phyloP scores from a whole-genome alignment of 2,888 invertebrate genomes.

The Crioceris asparagi region DNA sequence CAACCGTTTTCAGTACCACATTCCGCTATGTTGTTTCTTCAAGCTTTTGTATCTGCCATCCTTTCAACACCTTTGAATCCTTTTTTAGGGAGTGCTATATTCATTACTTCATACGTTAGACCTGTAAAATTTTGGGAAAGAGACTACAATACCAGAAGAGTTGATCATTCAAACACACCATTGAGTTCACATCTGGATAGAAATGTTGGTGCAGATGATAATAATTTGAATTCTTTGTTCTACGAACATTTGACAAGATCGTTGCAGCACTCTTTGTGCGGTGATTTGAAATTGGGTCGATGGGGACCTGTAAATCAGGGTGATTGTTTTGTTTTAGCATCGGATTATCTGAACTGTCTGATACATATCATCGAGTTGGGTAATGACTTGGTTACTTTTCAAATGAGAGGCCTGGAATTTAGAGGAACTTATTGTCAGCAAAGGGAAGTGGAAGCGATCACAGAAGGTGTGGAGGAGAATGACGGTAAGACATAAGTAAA shows the following conservation, averaged over 20 bases:
- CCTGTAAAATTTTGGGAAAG: conserved; percentile 99
- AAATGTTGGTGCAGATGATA: conserved; percentile 88
- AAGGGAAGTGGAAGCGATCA: conserved; percentile 95
- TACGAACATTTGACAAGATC: conserved; percentile 97
- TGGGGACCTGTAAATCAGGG: conserved; percentile 97
- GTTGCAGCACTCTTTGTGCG: conserved; percentile 89
- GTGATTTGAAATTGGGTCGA: conserved; percentile 73
- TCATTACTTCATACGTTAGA: conserved; percentile 96
- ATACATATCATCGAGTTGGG: conserved; percentile 97
- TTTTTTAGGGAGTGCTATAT: conserved; percentile 94
- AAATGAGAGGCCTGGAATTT: conserved; percentile 94
- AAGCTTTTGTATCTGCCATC: conserved; percentile 85
- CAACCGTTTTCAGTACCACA: conserved; percentile 99
- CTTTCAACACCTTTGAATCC: conserved; percentile 95
- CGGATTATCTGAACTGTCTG: conserved; percentile 94
- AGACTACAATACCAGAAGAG: conserved; percentile 93
- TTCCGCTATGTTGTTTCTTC: conserved; percentile 94
- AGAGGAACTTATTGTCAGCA: conserved; percentile 99
- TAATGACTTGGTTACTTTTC: conserved; percentile 96
- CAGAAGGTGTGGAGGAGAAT: conserved; percentile 93
- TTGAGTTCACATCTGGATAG: conserved; percentile 90
- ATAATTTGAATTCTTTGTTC: conserved; percentile 97
- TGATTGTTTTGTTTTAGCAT: conserved; percentile 96
- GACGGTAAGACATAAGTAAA: conserved; percentile 54
- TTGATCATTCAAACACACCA: conserved; percentile 94